Base-by-base conservation (phyloP, 2,888 invertebrate species). In the Sarcophaga caerulescens region DNA sequence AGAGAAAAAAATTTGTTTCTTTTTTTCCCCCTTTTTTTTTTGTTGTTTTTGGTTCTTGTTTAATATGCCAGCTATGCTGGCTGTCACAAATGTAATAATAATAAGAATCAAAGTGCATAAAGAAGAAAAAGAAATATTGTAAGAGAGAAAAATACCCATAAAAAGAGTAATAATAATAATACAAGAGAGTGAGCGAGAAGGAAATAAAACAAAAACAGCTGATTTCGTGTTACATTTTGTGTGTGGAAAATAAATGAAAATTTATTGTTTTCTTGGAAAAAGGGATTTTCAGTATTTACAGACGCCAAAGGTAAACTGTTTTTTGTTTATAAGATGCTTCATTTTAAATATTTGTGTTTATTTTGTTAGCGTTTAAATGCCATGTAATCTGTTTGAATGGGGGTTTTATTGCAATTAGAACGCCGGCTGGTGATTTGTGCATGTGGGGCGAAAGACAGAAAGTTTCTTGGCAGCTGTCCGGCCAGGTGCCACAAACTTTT, bases 161-260 rank as follows among this genome's bases (percentile, higher is more conserved):
- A 35, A 35, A 10, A 35, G 35, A 35, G 35, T 35, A 35, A 35
- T 35, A 35, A 35, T 6, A 35, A 8, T 17, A 52, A 52, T 52
- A 17, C 17, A 52, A 17, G 52, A 52, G 52, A 52, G 52, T 17
- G 52, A 52, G 52, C 10, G 52, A 25, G 12, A 25, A 52, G 59
- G 25, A 70, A 71, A 69, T 66, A 66, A 79, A 79, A 82, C 65
- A 82, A 66, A 82, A 85, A 85, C 85, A 85, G 79, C 85, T 85
- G 85, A 47, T 77, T 47, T 65, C 25, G 17, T 52, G 44, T 63
- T 63, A 21, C 52, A 14, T 52, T 52, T 35, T 35, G 35, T 10
- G 14, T 45, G 10, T 63, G 60, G 69, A 75, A 25, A 62, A 47
- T 19, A 17, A 47, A 71, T 63, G n/a, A 5, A 63, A 44, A 35